Base-by-base conservation (phyloP, 2,888 invertebrate species). In the Cabera pusaria region DNA sequence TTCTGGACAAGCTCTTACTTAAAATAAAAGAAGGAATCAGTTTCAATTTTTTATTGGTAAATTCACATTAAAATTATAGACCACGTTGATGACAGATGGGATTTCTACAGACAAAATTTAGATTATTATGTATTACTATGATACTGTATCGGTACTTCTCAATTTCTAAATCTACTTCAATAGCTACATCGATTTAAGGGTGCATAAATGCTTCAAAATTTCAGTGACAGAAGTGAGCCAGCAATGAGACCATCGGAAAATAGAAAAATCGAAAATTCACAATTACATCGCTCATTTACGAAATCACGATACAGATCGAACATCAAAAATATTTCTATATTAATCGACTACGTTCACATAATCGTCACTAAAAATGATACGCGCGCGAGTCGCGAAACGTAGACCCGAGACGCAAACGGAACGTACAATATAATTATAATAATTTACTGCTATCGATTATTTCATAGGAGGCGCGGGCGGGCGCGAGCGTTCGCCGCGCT, bases 61-160 rank as follows among this genome's bases (percentile, higher is more conserved):
- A 86, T 85, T 85, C 86, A 88, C 87, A 87, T 88, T 88, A 83
- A 87, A 87, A 86, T 85, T 73, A 87, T 81, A 85, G 81, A 87
- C 76, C 86, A 86, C 75, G 79, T 86, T 74, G 82, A 80, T 83
- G 85, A 84, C 72, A 78, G 83, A 72, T 84, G 72, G 79, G 73
- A 75, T 72, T 69, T 72, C 86, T 87, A 87, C 83, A 72, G 82
- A 85, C 69, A 82, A 77, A 78, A 81, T 83, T 86, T 84, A 70
- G 77, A 49, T 59, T 61, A 66, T 63, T 61, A 51, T 66, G 69
- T 72, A 76, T 69, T 75, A 76, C 80, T 84, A 83, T 77, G 79
- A 85, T 83, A 83, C 83, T 84, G 85, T 80, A 82, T 79, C 82
- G 83, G 80, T 83, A 85, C 72, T 76, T 81, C 63, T 72, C 73